Base-by-base conservation (phyloP, 2,888 invertebrate species). In the Mantis religiosa region DNA sequence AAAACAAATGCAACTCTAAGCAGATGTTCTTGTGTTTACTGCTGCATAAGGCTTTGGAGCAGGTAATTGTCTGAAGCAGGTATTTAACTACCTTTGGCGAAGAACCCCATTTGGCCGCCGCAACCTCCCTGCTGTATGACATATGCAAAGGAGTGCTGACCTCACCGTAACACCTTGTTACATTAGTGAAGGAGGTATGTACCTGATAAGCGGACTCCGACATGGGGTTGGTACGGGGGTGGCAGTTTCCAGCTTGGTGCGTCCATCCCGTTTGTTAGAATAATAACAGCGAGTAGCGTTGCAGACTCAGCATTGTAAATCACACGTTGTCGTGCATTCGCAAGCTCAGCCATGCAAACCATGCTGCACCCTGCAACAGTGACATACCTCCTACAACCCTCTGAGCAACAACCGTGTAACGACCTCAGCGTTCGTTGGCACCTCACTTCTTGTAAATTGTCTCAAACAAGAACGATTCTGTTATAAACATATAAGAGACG, bases 261-360 rank as follows among this genome's bases (percentile, higher is more conserved):
- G 71, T 54, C 28, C 81, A 86, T 54, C 86, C 86, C 41, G 86
- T 86, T 86, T 86, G 86, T 86, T 86, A 71, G 86, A 86, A 81
- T 86, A 28, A 86, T 81, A 86, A 81, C 86, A 81, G 41, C 14
- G 27, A 85, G 54, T 54, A 27, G 54, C 54, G 54, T 71, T 71
- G 86, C 86, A 86, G 20, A 54, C 54, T 86, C 86, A 86, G 86
- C 85, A 71, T 71, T 71, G 54, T 71, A 71, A 71, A 71, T 71
- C 54, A 71, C 54, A 71, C 54, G 54, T 71, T 71, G 54, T 71
- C 54, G 25, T 71, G 54, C 54, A 71, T 71, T 71, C 54, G 54
- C 54, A 20, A 71, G 54, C 54, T 71, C 54, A 71, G 54, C 54
- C 54, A 71, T 71, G 54, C 54, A 71, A 71, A 71, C 54, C 83